Evolutionary conservation across 1,140 invertebrate genomes (phyloP), one percentile per base, ranked within the genome.

Genomic region (Calosoma granatense): DNA sequence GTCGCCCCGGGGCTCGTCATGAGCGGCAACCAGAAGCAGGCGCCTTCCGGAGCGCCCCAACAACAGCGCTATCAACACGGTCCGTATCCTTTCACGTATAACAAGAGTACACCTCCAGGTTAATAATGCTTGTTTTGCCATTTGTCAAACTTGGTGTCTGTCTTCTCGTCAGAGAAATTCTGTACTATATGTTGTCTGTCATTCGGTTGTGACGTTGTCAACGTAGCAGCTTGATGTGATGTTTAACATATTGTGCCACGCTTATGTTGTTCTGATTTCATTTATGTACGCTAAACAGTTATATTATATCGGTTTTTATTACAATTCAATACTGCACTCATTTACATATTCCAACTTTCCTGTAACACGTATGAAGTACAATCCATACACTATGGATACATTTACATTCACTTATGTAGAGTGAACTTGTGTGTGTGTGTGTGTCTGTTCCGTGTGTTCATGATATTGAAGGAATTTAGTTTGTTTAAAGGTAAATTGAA

Each of bases 21-120:
- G 70, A 71, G 68, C 61, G 62, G 63, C 43, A 72, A 71, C 59
- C 69, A 69, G 59, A 72, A 72, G 56, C 69, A 69, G 63, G 56
- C 66, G 62, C 66, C 69, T 56, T 57, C 63, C 20, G 67, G 63
- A 56, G 67, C 67, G 60, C 67, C 66, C 22, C 70, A 64, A 57
- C 63, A 60, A 56, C 64, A 64, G 57, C 63, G 65, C 58, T 69
- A 59, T 58, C 20, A 61, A 51, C 55, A 58, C 26, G 56, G 60
- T 60, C 61, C 62, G 69, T 72, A 72, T 72, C 68, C 69, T 70
- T 72, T 68, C 63, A 22, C 22, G 21, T 22, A 17, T 56, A 51
- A 56, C 64, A 51, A 52, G 17, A 17, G 41, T 30, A 6, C 26
- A 30, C 26, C 26, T 14, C 14, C 19, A 19, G 20, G 11, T 15